A percentile compares a stretch with the other conserved stretches of the same genome.
phyloP scores from a whole-genome alignment of 2,113 vertebrate species.

The Triplophysa dalaica region DNA sequence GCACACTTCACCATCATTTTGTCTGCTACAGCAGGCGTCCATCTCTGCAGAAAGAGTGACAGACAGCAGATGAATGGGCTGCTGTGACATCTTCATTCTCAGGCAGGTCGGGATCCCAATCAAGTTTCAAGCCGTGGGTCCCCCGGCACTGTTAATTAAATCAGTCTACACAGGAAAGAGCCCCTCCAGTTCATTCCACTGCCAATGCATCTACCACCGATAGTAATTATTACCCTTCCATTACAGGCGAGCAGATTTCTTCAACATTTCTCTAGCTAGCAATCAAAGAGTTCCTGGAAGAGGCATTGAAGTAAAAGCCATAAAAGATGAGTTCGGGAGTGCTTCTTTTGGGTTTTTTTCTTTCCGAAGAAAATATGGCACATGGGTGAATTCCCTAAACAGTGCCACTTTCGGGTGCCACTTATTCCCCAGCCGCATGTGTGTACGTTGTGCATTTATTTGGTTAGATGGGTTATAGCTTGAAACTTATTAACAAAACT shows the following conservation, averaged over 20 bases:
- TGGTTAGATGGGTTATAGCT: too few species aligned
- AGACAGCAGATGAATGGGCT: slow-evolving; percentile 12
- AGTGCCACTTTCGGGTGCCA: neutral
- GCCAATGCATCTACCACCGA: slow-evolving; percentile 19
- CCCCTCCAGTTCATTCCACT: slow-evolving; percentile 16
- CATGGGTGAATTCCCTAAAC: slow-evolving; percentile 3
- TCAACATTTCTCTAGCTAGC: too few species aligned
- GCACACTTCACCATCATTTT: neutral
- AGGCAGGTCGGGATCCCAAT: slow-evolving; percentile 49
- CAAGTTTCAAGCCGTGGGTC: slow-evolving; percentile 37
- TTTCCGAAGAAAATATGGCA: neutral
- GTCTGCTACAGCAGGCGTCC: slow-evolving; percentile 19
- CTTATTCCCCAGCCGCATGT: neutral
- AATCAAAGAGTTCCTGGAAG: slow-evolving; percentile 36
- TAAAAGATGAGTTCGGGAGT: neutral
- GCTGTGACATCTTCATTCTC: slow-evolving; percentile 45
- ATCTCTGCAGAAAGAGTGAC: slow-evolving; percentile 20
- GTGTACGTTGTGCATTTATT: too few species aligned
- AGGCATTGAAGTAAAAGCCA: neutral
- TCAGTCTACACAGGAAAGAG: slow-evolving; percentile 23
- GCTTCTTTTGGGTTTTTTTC: slow-evolving; percentile 16
- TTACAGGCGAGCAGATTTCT: too few species aligned
- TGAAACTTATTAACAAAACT: too few species aligned
- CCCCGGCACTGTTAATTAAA: slow-evolving; percentile 38
- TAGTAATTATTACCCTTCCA: too few species aligned